Evolutionary conservation across 2,113 vertebrate genomes (phyloP).

Genomic region (Terrapene triunguis): DNA sequence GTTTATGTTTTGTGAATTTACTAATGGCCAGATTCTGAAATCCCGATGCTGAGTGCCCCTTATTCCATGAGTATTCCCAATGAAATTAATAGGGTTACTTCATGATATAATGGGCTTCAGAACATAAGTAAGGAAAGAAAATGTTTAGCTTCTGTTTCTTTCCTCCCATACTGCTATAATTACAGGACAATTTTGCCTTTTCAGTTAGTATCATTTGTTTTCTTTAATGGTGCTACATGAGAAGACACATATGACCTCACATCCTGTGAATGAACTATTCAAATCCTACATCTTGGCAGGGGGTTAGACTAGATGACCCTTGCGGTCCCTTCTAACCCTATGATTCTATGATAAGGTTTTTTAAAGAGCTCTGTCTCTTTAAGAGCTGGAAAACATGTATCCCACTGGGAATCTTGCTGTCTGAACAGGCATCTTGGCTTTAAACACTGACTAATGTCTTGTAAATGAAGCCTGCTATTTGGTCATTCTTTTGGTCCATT

Average conservation of each 20-base stretch:
- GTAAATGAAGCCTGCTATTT: slow-evolving; percentile 48
- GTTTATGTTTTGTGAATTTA: neutral
- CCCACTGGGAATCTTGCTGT: neutral
- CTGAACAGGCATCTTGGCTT: slow-evolving; percentile 10
- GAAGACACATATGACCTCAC: neutral
- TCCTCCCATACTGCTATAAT: neutral
- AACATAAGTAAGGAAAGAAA: neutral
- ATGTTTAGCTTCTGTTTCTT: neutral
- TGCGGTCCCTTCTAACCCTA: neutral
- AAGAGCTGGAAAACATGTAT: neutral
- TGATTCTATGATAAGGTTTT: neutral
- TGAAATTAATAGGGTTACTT: neutral
- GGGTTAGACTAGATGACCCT: neutral
- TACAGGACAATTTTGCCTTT: neutral
- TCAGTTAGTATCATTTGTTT: neutral
- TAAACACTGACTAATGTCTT: slow-evolving; percentile 48
- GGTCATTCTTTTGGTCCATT: slow-evolving; percentile 8
- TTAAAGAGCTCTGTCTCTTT: neutral
- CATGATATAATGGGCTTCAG: fast-evolving
- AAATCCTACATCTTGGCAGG: neutral
- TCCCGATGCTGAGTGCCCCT: neutral
- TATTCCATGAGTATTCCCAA: neutral
- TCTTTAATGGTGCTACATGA: neutral
- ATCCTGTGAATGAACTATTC: neutral
- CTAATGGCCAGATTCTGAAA: neutral